Evolutionary conservation across 2,888 invertebrate species (phyloP).

Genomic region (Microctonus brassicae): DNA sequence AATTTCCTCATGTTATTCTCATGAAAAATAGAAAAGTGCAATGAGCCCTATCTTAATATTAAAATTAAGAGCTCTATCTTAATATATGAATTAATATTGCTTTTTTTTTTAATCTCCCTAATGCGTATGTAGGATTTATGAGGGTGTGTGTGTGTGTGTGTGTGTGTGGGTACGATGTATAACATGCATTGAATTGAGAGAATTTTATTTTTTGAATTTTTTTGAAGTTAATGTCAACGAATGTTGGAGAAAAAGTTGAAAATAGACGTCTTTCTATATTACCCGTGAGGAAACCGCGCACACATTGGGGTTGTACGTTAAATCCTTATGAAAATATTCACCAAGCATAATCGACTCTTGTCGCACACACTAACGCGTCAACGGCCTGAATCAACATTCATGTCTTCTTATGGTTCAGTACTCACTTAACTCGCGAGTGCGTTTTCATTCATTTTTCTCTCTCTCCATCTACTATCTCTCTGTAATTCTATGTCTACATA

Average conservation of each 20-base stretch:
- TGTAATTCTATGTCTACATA: background rate
- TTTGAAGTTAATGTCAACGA: background rate
- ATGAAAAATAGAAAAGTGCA: too few species aligned
- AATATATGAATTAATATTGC: too few species aligned
- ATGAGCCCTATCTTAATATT: too few species aligned
- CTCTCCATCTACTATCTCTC: background rate
- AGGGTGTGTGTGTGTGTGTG: too few species aligned
- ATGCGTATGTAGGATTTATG: too few species aligned
- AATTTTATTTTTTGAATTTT: too few species aligned
- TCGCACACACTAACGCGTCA: conserved; percentile 44
- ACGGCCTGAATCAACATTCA: conserved; percentile 51
- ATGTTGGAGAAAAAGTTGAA: conserved; percentile 25
- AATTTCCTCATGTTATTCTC: too few species aligned
- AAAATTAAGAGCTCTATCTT: too few species aligned
- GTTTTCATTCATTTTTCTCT: background rate
- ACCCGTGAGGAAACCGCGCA: conserved; percentile 2
- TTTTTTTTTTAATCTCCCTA: too few species aligned
- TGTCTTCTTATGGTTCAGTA: conserved; percentile 32
- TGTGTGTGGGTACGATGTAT: background rate
- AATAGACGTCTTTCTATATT: conserved; percentile 6
- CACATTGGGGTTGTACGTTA: conserved; percentile 41
- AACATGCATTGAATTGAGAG: background rate
- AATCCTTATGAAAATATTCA: conserved; percentile 52
- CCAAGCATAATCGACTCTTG: conserved; percentile 50
- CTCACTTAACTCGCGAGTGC: conserved; percentile 1